Percentiles rank a stretch among this genome's conserved stretches.
phyloP scores from a whole-genome alignment of 2,797 vertebrate genomes.

The Huso huso region DNA sequence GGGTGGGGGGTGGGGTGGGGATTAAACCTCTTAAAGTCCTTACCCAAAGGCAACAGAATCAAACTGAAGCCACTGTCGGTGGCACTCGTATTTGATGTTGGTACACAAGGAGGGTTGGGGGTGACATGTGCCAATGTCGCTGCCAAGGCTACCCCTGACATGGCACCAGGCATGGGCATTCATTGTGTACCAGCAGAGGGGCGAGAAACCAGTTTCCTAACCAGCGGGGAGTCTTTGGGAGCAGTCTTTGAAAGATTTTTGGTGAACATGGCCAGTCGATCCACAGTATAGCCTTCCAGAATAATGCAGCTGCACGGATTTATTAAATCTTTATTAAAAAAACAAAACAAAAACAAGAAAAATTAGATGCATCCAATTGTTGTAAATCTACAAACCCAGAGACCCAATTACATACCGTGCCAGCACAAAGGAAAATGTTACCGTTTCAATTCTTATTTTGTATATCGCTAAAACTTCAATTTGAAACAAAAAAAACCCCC shows the following conservation, averaged over 20 bases:
- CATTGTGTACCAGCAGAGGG: constrained; percentile 24
- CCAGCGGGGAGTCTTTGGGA: constrained; percentile 29
- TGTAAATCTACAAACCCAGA: background rate
- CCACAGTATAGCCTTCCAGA: constrained; percentile 46
- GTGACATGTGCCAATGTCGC: constrained; percentile 23
- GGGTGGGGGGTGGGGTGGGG: too few relatives aligned
- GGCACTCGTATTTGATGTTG: constrained; percentile 25
- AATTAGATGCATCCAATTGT: constrained; percentile 26
- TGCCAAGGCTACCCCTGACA: constrained; percentile 26
- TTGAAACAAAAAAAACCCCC: background rate
- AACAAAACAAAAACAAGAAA: constrained; percentile 32
- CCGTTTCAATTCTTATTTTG: background rate
- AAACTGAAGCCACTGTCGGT: constrained; percentile 34
- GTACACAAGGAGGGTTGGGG: constrained; percentile 19
- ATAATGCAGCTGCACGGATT: constrained; percentile 43
- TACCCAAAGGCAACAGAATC: constrained; percentile 39
- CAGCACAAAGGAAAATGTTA: background rate
- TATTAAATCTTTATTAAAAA: constrained; percentile 38
- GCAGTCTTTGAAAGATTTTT: constrained; percentile 46
- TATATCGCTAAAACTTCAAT: too few relatives aligned
- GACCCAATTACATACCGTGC: background rate
- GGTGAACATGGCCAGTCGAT: constrained; percentile 39
- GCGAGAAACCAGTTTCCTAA: constrained; percentile 26
- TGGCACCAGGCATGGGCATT: constrained; percentile 24
- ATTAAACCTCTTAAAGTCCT: constrained; percentile 28